Evolutionary conservation across 2,113 vertebrate genomes (phyloP).

Genomic region (Thinocorus orbignyianus): DNA sequence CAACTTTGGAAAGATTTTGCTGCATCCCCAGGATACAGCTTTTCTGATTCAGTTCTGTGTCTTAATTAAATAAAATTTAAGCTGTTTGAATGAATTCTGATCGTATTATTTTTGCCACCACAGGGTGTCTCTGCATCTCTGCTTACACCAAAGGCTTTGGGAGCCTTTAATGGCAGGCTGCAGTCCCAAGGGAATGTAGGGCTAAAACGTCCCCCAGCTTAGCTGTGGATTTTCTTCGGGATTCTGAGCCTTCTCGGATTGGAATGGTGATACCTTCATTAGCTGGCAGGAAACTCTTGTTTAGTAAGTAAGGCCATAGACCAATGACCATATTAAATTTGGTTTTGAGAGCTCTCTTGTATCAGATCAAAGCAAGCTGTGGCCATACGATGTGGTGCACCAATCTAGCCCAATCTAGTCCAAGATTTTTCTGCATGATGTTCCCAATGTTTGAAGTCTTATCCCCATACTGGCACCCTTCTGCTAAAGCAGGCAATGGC

Average conservation of each 20-base stretch:
- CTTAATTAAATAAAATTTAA: neutral
- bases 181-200: neutral
- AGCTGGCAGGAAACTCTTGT: neutral
- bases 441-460: neutral
- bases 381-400: neutral
- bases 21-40: neutral
- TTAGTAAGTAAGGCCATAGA: neutral
- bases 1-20: neutral
- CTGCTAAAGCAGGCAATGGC: neutral
- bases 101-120: neutral
- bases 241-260: neutral
- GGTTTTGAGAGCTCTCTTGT: neutral
- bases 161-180: neutral
- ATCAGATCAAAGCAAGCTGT: neutral
- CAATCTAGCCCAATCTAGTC: no score
- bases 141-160: neutral
- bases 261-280: neutral
- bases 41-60: neutral
- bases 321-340: neutral
- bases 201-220: neutral
- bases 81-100: neutral
- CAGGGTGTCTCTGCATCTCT: constrained; percentile 51
- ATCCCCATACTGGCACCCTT: neutral
- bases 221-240: neutral
- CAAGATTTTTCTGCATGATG: neutral